Conservation (phyloP, 2,113 vertebrate species). For the Irena cyanogastra region DNA sequence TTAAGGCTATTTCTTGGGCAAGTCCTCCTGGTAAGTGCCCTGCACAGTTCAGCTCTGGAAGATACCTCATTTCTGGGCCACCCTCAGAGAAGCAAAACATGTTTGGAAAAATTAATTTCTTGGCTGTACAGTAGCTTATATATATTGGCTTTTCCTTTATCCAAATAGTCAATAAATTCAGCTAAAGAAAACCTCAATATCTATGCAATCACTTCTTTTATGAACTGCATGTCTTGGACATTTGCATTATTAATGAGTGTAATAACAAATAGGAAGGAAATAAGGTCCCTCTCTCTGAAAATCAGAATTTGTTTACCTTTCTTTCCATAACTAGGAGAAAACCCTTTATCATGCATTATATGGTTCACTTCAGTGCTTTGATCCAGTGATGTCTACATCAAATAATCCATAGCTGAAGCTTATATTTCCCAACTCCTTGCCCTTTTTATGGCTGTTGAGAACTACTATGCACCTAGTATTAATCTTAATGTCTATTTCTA, state of each 20-base stretch:
- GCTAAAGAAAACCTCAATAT: not conserved
- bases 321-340: not conserved
- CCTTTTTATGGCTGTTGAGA: not conserved
- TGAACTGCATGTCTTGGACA: fast-evolving
- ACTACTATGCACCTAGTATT: not conserved
- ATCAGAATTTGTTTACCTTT: not conserved
- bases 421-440: not conserved
- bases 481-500: not conserved
- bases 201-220: not conserved
- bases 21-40: not conserved
- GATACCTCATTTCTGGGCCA: not conserved
- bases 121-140: not conserved
- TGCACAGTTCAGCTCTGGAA: not conserved
- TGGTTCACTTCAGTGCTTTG: not conserved
- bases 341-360: not conserved
- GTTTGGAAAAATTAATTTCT: not conserved
- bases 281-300: not conserved
- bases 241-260: not conserved
- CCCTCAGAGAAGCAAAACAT: not conserved
- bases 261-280: not conserved
- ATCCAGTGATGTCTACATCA: not conserved
- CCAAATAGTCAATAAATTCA: not conserved
- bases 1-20: not conserved
- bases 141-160: not conserved
- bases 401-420: not conserved